Evolutionary conservation across 92 coral and sea anemone species (phyloP).

Genomic region (Actinostola sp.): DNA sequence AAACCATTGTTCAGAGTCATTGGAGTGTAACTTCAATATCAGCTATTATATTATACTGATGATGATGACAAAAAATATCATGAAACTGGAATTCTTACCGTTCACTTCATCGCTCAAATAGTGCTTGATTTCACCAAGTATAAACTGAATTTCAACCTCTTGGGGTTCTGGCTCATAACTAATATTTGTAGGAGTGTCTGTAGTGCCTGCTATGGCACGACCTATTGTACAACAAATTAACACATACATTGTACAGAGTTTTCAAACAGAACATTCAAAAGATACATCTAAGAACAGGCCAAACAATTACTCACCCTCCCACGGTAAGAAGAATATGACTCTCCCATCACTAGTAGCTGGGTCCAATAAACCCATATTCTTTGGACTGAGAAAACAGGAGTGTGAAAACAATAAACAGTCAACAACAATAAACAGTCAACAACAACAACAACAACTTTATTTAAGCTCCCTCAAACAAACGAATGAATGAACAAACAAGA

Average conservation of each 20-base stretch:
- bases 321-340: conserved; percentile 92
- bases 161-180: conserved; percentile 80
- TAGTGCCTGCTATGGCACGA: conserved; percentile 93
- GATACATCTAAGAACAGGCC: too few species aligned
- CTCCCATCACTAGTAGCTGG: conserved; percentile 99
- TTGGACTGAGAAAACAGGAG: conserved; percentile 62
- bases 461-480: background rate
- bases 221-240: conserved; percentile 45
- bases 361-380: conserved; percentile 86
- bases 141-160: conserved; percentile 92
- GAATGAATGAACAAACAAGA: too few species aligned
- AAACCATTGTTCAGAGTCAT: too few species aligned
- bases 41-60: too few species aligned
- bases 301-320: conserved; percentile 89
- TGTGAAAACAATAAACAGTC: background rate
- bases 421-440: background rate
- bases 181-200: conserved; percentile 87
- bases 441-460: background rate
- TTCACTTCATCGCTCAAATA: conserved; percentile 87
- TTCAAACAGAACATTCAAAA: too few species aligned
- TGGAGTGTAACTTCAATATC: too few species aligned
- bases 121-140: conserved; percentile 86
- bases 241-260: too few species aligned
- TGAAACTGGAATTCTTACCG: conserved; percentile 75
- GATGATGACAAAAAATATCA: background rate